Base-by-base conservation (phyloP, 1,140 invertebrate species). In the Drosophila pseudoananassae region DNA sequence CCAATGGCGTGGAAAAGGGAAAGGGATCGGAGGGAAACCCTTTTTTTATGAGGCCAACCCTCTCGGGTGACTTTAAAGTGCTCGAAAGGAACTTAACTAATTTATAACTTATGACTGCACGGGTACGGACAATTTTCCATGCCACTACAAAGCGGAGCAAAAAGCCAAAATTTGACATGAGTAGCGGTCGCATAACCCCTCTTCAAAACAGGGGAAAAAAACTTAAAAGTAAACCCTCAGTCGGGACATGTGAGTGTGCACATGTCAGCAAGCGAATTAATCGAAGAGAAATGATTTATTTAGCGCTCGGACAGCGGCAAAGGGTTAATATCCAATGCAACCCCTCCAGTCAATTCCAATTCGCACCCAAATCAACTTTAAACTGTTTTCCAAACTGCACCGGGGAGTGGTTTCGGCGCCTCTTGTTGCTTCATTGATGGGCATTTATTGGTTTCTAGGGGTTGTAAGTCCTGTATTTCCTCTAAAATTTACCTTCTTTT, bases 271-370 rank as follows among this genome's bases (percentile, higher is more conserved):
- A 91, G 85, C 78, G 90, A 91, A 91, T 91, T 91, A 91, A 90
- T 91, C 90, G 90, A 87, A 87, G 89, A 91, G 90, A 91, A 91
- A 90, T 91, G 90, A 91, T 91, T 91, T 91, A 91, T 91, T 91
- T 91, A 91, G 71, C 78, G 81, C 84, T 89, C 74, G 83, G 78
- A 78, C 78, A 56, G 55, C 27, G 20, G 65, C 63, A 57, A 82
- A 79, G 83, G 83, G 82, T 78, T 87, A 66, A 23, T 63, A 51
- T 38, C 51, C 56, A 43, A 38, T 57, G 25, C 23, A 47, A 53
- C 20, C 49, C 40, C 15, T 55, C 50, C 27, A 6, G 27, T 43
- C 14, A 50, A 3, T 63, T 38, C 47, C 10, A 8, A 1, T 51
- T 53, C 50, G 83, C 83, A 88, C 83, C 83, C 83, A 88, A 88